Evolutionary conservation across 64 coral and sea anemone species (phyloP), one percentile per base, ranked within the genome.

Genomic region (Pachyseris speciosa): DNA sequence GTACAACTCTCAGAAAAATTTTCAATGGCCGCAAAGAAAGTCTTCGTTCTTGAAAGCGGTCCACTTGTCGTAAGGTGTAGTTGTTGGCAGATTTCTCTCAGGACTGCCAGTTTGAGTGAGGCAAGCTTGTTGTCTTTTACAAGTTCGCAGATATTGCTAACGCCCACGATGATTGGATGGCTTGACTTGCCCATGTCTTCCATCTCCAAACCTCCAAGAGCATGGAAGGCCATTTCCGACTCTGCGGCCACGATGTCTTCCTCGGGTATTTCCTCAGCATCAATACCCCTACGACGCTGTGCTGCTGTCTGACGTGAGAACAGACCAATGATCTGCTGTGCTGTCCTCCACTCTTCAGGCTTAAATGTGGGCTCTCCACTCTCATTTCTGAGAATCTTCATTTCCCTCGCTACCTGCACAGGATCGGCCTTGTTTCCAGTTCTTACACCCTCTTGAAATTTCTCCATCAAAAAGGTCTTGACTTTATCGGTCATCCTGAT

Each of bases 301-400:
- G n/a, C n/a, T n/a, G n/a, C n/a, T n/a, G n/a, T n/a, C 59, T 44
- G 52, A 34, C 86, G 72, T 9, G 86, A 89, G 37, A 89, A 89
- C n/a, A 89, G 38, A 9, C 52, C 38, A 16, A 31, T 89, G 72
- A 89, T 89, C 32, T 89, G 86, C 57, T 75, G 22, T 11, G 57
- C 22, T n/a, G 70, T 77, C 29, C 69, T 76, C 86, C 86, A 89
- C 52, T 89, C 86, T 45, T 89, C 86, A 15, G 69, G 69, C 31
- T 8, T 61, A 78, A 78, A 78, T 1, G 31, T 28, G 20, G 31
- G 53, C 43, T 66, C 3, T 40, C 86, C 72, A 37, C 59, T 37
- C 8, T 89, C 58, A 64, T 77, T 61, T 64, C 12, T 61, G 37
- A 60, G 13, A 41, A 38, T 77, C 30, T 76, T 89, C 86, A 89